A percentile compares a stretch with the other conserved stretches of the same genome.
Conservation (phyloP, 2,888 invertebrate species). For the Rhodophaea formosa region DNA sequence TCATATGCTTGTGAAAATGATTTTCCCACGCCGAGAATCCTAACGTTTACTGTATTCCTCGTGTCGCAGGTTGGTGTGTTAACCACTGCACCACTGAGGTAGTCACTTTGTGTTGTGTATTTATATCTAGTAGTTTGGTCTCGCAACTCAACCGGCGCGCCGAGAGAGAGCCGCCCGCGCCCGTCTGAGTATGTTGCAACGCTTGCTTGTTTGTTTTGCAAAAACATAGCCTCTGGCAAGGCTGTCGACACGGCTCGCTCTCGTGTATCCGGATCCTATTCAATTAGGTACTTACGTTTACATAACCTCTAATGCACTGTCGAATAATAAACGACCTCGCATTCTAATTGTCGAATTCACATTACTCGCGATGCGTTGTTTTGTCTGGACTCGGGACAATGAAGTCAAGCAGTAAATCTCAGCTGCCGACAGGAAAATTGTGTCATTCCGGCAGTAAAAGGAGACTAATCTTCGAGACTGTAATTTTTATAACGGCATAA, state of each 20-base stretch:
- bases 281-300: conserved; percentile 2
- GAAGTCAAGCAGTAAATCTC: not conserved
- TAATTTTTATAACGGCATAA: conserved; percentile 32
- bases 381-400: not conserved
- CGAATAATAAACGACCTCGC: not conserved
- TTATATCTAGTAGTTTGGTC: conserved; percentile 36
- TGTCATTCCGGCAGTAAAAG: conserved; percentile 3
- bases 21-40: too few species aligned
- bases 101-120: conserved; percentile 7
- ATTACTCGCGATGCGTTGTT: not conserved
- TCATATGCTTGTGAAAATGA: too few species aligned
- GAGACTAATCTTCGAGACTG: conserved; percentile 18
- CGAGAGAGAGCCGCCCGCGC: conserved; percentile 55
- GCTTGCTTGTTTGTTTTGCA: conserved; percentile 58
- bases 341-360: not conserved
- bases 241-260: conserved; percentile 49
- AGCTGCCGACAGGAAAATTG: not conserved
- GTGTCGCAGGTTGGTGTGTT: too few species aligned
- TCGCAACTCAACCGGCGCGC: conserved; percentile 46
- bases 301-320: conserved; percentile 6
- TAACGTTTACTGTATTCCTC: too few species aligned
- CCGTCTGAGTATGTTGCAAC: conserved; percentile 62
- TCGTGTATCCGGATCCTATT: conserved; percentile 45
- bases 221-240: conserved; percentile 68
- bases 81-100: too few species aligned